These are phyloP conservation scores for Phenganax subtilis DNA, from an alignment of 92 coral and sea anemone genomes.

Conservation along the genomic window DNA sequence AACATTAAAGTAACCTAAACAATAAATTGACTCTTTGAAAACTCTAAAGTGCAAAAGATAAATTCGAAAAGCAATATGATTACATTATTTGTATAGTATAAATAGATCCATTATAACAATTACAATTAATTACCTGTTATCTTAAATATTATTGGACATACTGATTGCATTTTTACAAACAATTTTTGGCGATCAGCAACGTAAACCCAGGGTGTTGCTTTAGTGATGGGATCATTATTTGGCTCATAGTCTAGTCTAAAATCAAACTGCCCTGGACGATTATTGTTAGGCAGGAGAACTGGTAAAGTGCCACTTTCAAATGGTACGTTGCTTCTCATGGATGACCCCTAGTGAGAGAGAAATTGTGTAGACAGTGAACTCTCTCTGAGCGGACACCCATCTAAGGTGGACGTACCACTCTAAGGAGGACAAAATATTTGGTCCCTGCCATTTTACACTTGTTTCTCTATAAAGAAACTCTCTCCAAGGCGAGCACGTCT, in stretches of 20 bases:
- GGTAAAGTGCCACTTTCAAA: slow-evolving; percentile 17
- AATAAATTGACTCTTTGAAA: background rate
- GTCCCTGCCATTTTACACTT: no score
- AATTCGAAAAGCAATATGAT: no score
- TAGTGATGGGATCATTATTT: slow-evolving; percentile 59
- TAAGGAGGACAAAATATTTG: no score
- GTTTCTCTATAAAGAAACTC: no score
- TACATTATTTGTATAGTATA: no score
- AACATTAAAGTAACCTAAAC: slow-evolving; percentile 3
- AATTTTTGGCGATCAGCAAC: slow-evolving; percentile 59
- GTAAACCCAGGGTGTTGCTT: slow-evolving; percentile 93
- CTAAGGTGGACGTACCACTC: no score
- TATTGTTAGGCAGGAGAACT: slow-evolving; percentile 44
- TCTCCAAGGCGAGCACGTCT: no score
- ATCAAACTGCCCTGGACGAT: slow-evolving; percentile 58
- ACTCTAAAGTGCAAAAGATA: no score
- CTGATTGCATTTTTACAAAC: slow-evolving; percentile 70
- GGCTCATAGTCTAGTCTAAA: slow-evolving; percentile 64
- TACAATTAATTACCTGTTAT: slow-evolving; percentile 48
- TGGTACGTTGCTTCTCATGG: background rate
- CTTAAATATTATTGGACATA: slow-evolving; percentile 55
- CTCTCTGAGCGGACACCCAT: no score
- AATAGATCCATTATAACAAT: no score
- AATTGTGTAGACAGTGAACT: no score
- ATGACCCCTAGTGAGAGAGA: background rate